Evolutionary conservation across 2,888 invertebrate genomes (phyloP), one percentile per base, ranked within the genome.

Genomic region (Polyommatus icarus): DNA sequence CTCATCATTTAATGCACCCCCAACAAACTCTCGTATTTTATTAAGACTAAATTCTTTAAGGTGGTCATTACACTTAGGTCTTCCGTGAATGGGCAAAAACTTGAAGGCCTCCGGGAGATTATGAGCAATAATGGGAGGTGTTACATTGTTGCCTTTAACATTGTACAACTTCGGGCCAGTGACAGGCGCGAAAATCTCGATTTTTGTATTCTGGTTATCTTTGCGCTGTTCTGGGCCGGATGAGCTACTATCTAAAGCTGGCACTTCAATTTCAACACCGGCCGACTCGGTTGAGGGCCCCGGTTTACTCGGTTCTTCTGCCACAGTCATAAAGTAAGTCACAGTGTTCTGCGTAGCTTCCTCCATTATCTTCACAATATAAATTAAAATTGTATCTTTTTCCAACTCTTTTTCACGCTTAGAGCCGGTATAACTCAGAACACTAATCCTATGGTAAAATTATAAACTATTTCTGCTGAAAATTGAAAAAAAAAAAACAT

Each of bases 21-120:
- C 91, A 59, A 92, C 85, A 86, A 86, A 93, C 59, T 91, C 87
- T 78, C 85, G 86, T 1, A 91, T 83, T 80, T 88, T 87, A 54
- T 84, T 81, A 15, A 83, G 80, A 57, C 85, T 84, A 80, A 87
- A 90, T 0, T 86, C 80, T 3, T 85, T 80, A 4, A 90, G 76
- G 1, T 83, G 82, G 0, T 76, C 83, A 15, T 81, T 83, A 1
- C 80, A 78, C 20, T 83, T 81, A 0, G 91, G 88, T 40, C 80
- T 84, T 0, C 90, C 90, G 78, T 82, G 84, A 61, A 91, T 84
- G 4, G 92, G 92, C n/a, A 92, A 80, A n/a, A 82, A 84, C 59
- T 85, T 84, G 82, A 88, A 93, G 3, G 85, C 85, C 61, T 87
- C 85, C 0, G 88, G 84, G 5, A 93, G 83, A 76, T 88, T 91